A percentile compares a stretch with the other conserved stretches of the same genome.
Evolutionary conservation across 2,797 vertebrate genomes (phyloP).

Genomic region (Eupleurogrammus muticus): DNA sequence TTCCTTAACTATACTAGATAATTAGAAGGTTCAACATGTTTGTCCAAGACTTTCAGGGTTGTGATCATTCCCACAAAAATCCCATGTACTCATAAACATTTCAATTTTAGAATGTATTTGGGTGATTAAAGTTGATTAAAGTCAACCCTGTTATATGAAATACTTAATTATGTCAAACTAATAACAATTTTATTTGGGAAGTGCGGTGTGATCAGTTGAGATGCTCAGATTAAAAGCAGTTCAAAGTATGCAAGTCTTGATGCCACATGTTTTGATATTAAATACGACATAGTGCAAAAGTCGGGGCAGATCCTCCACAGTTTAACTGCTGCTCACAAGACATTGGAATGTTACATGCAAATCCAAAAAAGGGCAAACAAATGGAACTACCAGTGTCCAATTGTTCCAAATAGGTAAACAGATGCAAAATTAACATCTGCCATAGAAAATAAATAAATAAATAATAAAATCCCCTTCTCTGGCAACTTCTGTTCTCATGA

Average conservation of each 20-base stretch:
- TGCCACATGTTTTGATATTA: slow-evolving; percentile 80
- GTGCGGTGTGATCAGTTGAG: slow-evolving; percentile 73
- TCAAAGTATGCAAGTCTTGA: slow-evolving; percentile 69
- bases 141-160: slow-evolving; percentile 81
- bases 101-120: slow-evolving; percentile 87
- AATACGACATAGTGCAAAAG: slow-evolving; percentile 46
- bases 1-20: slow-evolving; percentile 76
- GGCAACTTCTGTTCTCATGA: neutral
- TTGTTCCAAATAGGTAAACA: neutral
- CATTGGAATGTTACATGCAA: slow-evolving; percentile 27
- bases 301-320: slow-evolving; percentile 36
- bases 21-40: slow-evolving; percentile 84
- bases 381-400: neutral
- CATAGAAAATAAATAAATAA: neutral
- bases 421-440: neutral
- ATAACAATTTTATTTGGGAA: slow-evolving; percentile 82
- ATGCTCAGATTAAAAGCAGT: slow-evolving; percentile 64
- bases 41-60: slow-evolving; percentile 77
- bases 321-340: slow-evolving; percentile 28
- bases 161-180: slow-evolving; percentile 84
- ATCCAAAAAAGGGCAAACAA: neutral
- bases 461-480: neutral
- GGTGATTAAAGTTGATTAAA: slow-evolving; percentile 85
- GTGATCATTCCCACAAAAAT: slow-evolving; percentile 83
- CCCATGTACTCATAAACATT: slow-evolving; percentile 81